Conservation (phyloP, 2,113 vertebrate genomes). For the Ctenomys sociabilis region DNA sequence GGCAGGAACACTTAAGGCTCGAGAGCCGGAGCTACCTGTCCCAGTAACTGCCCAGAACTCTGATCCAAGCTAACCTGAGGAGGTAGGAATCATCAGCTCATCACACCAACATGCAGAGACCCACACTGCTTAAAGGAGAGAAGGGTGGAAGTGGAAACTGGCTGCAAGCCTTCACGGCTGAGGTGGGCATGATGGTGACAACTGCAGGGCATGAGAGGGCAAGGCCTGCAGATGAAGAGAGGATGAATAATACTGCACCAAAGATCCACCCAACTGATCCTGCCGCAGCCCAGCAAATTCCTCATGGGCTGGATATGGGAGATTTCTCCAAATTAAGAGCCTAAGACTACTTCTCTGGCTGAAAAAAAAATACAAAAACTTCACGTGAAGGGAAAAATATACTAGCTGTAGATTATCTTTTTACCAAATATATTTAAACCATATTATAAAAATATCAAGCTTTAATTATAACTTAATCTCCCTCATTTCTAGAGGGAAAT, state of each 20-base stretch:
- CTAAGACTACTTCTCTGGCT: not conserved
- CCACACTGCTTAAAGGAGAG: not conserved
- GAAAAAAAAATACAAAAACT: not conserved
- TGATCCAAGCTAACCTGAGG: not conserved
- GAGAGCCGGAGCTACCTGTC: not conserved
- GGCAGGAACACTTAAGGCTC: not conserved
- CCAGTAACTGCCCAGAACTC: not conserved
- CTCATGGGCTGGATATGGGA: not conserved
- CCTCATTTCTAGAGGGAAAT: not conserved
- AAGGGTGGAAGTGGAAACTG: not conserved
- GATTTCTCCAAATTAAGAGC: conserved; percentile 19
- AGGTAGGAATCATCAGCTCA: not conserved
- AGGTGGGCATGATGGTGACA: not conserved
- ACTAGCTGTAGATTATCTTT: not conserved
- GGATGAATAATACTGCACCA: not conserved
- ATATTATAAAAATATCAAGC: conserved; percentile 37
- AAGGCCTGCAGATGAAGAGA: conserved; percentile 11
- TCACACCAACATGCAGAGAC: not conserved
- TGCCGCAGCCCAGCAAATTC: not conserved
- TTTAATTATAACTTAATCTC: conserved; percentile 11
- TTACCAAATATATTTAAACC: not conserved
- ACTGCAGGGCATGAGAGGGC: not conserved
- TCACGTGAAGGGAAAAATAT: not conserved
- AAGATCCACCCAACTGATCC: not conserved
- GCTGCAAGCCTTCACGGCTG: not conserved